phyloP scores from a whole-genome alignment of 2,113 vertebrate species.

The Marmota flaviventris region DNA sequence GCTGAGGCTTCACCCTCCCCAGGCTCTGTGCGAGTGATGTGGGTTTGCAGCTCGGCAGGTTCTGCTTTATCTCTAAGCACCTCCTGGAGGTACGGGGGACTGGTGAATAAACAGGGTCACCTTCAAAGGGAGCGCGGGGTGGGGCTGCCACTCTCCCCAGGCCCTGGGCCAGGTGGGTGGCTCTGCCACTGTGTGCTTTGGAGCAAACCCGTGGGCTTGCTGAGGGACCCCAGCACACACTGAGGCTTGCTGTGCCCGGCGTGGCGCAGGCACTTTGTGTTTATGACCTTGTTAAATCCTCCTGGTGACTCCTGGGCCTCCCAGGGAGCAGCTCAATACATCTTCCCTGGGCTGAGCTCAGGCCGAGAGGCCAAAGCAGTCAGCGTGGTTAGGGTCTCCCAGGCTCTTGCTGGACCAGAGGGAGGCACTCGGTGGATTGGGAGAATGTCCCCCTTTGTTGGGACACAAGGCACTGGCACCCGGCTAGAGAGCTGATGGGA shows the following conservation, averaged over 20 bases:
- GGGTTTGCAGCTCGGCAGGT: neutral
- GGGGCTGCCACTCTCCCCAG: fast-evolving
- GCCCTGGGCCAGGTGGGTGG: neutral
- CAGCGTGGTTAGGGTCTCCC: neutral
- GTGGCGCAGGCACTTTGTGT: neutral
- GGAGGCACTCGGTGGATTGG: neutral
- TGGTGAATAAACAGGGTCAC: neutral
- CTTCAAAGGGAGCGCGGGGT: fast-evolving
- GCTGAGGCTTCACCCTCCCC: fast-evolving
- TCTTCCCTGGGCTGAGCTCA: neutral
- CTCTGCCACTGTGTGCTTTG: fast-evolving
- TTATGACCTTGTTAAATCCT: neutral
- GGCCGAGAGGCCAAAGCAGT: neutral
- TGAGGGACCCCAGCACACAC: fast-evolving
- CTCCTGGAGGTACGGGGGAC: neutral
- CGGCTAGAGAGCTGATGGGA: neutral
- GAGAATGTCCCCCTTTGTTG: fast-evolving
- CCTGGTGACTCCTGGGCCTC: neutral
- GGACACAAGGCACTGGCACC: neutral
- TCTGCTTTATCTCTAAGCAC: neutral
- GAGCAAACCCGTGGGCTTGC: neutral
- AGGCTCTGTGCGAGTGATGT: fast-evolving
- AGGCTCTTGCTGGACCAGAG: neutral
- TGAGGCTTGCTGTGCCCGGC: neutral
- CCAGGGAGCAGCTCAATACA: neutral